phyloP scores from a whole-genome alignment of 2,797 vertebrate species.

The Leptatherina wallacei region DNA sequence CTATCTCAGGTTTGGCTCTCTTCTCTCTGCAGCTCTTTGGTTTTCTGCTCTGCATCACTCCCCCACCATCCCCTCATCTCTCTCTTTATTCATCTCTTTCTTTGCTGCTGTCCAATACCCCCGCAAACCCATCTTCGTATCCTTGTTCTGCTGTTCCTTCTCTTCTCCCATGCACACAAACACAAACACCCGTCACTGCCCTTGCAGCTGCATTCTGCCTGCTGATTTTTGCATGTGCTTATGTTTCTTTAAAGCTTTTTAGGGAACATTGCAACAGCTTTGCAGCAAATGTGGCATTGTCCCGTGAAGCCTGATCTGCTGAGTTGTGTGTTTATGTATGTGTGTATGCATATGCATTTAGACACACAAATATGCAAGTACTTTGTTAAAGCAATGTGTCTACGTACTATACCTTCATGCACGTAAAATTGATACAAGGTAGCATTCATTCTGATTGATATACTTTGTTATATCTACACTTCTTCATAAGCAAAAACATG shows the following conservation, averaged over 20 bases:
- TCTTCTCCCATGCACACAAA: conserved; percentile 10
- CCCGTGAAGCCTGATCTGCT: conserved; percentile 30
- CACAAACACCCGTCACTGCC: conserved; percentile 29
- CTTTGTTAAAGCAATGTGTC: neutral
- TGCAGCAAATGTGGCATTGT: conserved; percentile 57
- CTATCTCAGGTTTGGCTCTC: conserved; percentile 77
- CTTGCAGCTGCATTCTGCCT: conserved; percentile 67
- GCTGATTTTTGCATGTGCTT: conserved; percentile 57
- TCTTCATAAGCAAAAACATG: too few relatives aligned
- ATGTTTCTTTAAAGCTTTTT: neutral
- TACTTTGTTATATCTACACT: neutral
- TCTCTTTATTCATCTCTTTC: conserved; percentile 20
- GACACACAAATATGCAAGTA: neutral
- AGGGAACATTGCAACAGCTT: conserved; percentile 61
- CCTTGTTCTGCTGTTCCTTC: conserved; percentile 38
- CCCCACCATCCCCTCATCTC: conserved; percentile 52
- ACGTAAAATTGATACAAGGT: neutral
- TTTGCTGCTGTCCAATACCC: conserved; percentile 59
- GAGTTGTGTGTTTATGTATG: conserved; percentile 24
- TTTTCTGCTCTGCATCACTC: conserved; percentile 75
- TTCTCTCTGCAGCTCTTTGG: conserved; percentile 75
- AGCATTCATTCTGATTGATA: conserved; percentile 9
- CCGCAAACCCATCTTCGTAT: conserved; percentile 54
- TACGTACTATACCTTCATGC: conserved; percentile 5
- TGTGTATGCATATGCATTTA: conserved; percentile 17